These are phyloP conservation scores for Andrena dorsata DNA, from an alignment of 2,888 invertebrate genomes.

Conservation along the genomic window DNA sequence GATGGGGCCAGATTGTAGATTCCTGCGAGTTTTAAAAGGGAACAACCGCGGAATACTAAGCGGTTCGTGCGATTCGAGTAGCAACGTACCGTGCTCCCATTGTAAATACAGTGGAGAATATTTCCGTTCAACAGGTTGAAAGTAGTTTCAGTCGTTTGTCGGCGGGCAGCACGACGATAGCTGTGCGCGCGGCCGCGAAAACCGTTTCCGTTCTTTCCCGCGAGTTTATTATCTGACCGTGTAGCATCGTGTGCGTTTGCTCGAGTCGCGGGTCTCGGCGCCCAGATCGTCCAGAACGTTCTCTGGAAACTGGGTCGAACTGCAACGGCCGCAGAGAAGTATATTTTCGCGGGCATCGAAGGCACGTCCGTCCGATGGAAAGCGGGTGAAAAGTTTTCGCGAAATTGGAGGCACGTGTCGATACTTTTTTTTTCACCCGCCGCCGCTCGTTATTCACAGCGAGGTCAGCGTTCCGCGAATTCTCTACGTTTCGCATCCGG, in stretches of 20 bases:
- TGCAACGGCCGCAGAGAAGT: constrained; percentile 28
- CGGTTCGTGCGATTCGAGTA: background rate
- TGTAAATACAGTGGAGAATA: background rate
- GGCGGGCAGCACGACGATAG: background rate
- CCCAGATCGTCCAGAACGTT: constrained; percentile 14
- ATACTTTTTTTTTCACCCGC: background rate
- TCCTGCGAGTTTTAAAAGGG: background rate
- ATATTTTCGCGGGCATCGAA: constrained; percentile 21
- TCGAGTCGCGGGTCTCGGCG: constrained; percentile 31
- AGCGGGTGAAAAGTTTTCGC: constrained; percentile 31
- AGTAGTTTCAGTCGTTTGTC: background rate
- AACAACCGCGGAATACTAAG: background rate
- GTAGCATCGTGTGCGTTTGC: constrained; percentile 32
- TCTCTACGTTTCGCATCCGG: background rate
- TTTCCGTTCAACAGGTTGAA: constrained; percentile 11
- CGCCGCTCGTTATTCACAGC: background rate
- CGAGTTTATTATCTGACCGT: constrained; percentile 35
- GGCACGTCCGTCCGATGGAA: constrained; percentile 30
- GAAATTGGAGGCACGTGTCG: constrained; percentile 5
- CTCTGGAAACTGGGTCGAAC: constrained; percentile 44
- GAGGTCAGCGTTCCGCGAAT: background rate
- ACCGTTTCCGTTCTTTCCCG: constrained; percentile 8
- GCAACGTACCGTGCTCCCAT: background rate
- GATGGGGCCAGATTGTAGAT: background rate
- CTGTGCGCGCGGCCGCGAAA: background rate